phyloP scores from a whole-genome alignment of 1,140 invertebrate species.

The Cotesia typhae region DNA sequence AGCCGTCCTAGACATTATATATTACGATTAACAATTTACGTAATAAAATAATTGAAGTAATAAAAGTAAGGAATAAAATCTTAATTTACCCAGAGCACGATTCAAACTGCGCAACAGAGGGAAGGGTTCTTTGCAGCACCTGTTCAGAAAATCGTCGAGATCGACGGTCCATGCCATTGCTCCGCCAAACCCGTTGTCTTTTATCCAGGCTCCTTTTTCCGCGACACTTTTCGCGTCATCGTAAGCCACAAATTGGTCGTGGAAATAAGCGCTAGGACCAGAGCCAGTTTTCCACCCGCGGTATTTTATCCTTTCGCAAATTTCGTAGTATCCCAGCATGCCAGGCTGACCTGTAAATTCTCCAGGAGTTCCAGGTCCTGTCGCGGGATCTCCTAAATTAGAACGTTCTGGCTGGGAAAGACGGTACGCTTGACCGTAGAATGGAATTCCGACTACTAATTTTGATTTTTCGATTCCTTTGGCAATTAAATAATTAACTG shows the following conservation, averaged over 20 bases:
- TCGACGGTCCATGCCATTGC: constrained; percentile 91
- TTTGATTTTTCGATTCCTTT: constrained; percentile 83
- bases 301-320: constrained; percentile 77
- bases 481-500: constrained; percentile 76
- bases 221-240: constrained; percentile 81
- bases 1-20: constrained; percentile 59
- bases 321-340: constrained; percentile 90
- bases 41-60: constrained; percentile 4
- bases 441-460: constrained; percentile 84
- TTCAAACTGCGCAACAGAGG: constrained; percentile 80
- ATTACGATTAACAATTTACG: not conserved
- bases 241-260: constrained; percentile 90
- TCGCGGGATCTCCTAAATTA: constrained; percentile 64
- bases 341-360: constrained; percentile 88
- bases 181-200: constrained; percentile 77
- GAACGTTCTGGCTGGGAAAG: constrained; percentile 67
- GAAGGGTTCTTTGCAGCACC: constrained; percentile 79
- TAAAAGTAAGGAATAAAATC: not conserved
- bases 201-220: constrained; percentile 80
- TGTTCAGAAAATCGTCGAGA: constrained; percentile 87
- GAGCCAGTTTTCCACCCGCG: constrained; percentile 50
- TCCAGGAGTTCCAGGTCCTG: constrained; percentile 79
- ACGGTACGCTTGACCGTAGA: constrained; percentile 88
- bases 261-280: constrained; percentile 82
- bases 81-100: constrained; percentile 70